Evolutionary conservation across 2,113 vertebrate species (phyloP).

Genomic region (Pterocles orientalis): DNA sequence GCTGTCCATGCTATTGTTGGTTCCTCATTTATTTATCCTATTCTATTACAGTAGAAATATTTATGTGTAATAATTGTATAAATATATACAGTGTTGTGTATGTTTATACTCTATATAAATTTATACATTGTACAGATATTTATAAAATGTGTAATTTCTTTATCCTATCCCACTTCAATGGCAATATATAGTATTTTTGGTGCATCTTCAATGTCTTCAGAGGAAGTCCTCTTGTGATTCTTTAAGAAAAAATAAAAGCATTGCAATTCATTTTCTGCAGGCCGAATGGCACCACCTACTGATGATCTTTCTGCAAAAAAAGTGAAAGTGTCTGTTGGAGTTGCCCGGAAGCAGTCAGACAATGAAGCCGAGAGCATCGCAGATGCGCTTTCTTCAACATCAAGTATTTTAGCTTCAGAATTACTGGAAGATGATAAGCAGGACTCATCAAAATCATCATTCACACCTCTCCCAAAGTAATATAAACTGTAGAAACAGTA

Average conservation of each 20-base stretch:
- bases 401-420: conserved; percentile 85
- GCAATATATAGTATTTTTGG: not conserved
- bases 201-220: not conserved
- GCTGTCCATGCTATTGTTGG: not conserved
- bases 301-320: conserved; percentile 88
- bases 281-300: conserved; percentile 91
- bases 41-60: not conserved
- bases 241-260: not conserved
- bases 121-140: not conserved
- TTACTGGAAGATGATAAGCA: conserved; percentile 88
- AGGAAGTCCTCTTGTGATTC: not conserved
- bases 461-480: conserved; percentile 77
- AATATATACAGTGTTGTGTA: not conserved
- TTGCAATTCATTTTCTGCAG: conserved; percentile 62
- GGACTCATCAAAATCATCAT: conserved; percentile 77
- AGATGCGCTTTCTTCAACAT: conserved; percentile 72
- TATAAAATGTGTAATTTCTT: not conserved
- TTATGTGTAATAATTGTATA: not conserved
- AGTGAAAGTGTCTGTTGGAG: conserved; percentile 90
- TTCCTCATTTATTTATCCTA: not conserved
- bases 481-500: not conserved
- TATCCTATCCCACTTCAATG: not conserved
- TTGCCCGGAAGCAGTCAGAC: conserved; percentile 87
- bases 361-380: conserved; percentile 84
- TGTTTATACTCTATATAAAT: too few species aligned